Conservation (phyloP, 92 coral and sea anemone genomes). For the Palythoa grandiflora region DNA sequence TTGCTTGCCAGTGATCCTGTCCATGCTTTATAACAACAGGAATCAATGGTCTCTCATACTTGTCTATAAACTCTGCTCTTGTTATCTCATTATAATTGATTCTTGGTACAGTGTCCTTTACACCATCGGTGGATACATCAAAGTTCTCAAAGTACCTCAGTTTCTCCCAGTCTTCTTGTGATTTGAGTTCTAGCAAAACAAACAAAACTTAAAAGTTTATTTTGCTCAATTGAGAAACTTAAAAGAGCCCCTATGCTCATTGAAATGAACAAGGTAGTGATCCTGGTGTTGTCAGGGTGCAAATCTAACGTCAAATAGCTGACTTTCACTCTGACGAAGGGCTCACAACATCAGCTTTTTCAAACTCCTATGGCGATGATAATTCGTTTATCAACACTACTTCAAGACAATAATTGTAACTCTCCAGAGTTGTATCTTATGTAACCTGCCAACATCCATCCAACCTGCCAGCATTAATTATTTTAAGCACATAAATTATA, state of each 20-base stretch:
- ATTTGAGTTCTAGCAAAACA: conserved; percentile 78
- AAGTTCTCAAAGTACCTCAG: conserved; percentile 72
- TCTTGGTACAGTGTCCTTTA: conserved; percentile 80
- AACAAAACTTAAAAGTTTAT: neutral
- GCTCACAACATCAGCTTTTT: too few species aligned
- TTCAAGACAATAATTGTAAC: too few species aligned
- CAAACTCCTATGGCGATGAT: too few species aligned
- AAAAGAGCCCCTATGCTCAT: neutral
- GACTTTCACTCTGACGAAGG: too few species aligned
- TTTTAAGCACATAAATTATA: too few species aligned
- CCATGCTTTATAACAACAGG: conserved; percentile 94
- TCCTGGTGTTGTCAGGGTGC: too few species aligned
- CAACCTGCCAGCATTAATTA: too few species aligned
- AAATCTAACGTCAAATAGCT: too few species aligned
- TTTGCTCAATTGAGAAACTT: neutral
- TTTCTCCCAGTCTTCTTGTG: conserved; percentile 88
- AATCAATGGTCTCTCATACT: conserved; percentile 84
- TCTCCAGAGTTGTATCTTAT: too few species aligned
- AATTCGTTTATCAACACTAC: too few species aligned
- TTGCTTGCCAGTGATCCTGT: conserved; percentile 88
- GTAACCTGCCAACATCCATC: too few species aligned
- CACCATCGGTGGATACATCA: conserved; percentile 66
- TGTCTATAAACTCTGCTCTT: conserved; percentile 86
- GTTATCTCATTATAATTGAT: conserved; percentile 80
- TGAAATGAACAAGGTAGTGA: too few species aligned